Evolutionary conservation across 2,888 invertebrate genomes (phyloP).

Genomic region (Sarcophaga carnaria): DNA sequence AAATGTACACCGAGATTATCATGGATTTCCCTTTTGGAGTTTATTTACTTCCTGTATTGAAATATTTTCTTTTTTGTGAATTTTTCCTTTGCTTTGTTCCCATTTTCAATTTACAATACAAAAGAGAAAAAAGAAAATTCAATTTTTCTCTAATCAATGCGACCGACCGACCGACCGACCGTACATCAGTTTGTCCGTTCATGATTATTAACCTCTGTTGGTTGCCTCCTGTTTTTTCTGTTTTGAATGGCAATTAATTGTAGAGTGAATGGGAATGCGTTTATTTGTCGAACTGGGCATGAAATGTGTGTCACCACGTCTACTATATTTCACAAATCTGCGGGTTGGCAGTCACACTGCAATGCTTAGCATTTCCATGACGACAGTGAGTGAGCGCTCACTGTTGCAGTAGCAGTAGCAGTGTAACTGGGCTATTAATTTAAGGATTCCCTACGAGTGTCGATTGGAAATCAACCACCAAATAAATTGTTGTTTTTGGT

Average conservation of each 20-base stretch:
- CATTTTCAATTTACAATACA: slow-evolving; percentile 19
- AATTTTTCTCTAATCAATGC: slow-evolving; percentile 21
- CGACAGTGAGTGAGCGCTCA: neutral
- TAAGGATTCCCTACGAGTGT: slow-evolving; percentile 31
- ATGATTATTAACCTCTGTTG: neutral
- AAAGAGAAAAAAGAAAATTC: neutral
- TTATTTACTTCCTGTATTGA: slow-evolving; percentile 53
- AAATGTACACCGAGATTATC: slow-evolving; percentile 39
- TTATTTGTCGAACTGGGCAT: neutral
- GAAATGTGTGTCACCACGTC: slow-evolving; percentile 21
- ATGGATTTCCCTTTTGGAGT: slow-evolving; percentile 31
- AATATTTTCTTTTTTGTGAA: neutral
- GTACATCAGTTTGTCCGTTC: no score
- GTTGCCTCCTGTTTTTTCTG: no score
- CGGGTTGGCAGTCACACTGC: slow-evolving; percentile 43
- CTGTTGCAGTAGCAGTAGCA: slow-evolving; percentile 32
- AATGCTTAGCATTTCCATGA: neutral
- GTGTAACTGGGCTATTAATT: neutral
- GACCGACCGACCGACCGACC: no score
- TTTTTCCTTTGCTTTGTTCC: slow-evolving; percentile 7
- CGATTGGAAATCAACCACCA: slow-evolving; percentile 42
- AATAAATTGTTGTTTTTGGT: neutral
- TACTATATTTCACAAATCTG: slow-evolving; percentile 39
- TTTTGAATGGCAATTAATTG: slow-evolving; percentile 26
- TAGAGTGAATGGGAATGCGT: neutral